These are phyloP conservation scores for Eurystomus glaucurus DNA, from an alignment of 2,797 vertebrate species.

Conservation along the genomic window DNA sequence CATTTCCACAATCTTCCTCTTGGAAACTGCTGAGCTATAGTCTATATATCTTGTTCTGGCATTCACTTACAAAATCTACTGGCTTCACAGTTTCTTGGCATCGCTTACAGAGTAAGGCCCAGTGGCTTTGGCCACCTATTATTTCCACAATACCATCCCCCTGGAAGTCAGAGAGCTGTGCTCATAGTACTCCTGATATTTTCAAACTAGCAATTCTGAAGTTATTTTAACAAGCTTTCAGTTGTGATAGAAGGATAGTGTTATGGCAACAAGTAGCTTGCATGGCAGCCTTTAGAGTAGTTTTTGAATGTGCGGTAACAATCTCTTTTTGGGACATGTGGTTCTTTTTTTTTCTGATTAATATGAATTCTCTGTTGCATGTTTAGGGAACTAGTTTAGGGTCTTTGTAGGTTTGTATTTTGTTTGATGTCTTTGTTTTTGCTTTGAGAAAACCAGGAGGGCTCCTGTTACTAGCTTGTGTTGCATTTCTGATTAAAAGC, in stretches of 20 bases:
- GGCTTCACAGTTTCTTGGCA: background rate
- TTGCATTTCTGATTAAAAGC: conserved; percentile 20
- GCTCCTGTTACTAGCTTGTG: background rate
- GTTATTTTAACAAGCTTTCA: background rate
- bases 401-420: background rate
- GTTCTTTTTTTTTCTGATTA: background rate
- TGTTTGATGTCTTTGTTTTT: conserved; percentile 7
- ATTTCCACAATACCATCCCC: background rate
- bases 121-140: background rate
- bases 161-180: background rate
- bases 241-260: background rate
- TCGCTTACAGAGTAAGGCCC: background rate
- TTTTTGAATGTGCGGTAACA: background rate
- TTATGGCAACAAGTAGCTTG: background rate
- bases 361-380: background rate
- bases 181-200: background rate
- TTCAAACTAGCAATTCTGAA: background rate
- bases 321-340: background rate
- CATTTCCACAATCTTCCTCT: background rate
- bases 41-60: background rate
- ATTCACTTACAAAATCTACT: background rate
- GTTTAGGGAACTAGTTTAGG: background rate
- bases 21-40: background rate
- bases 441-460: background rate
- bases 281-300: background rate